These are phyloP conservation scores for Atrina japonica DNA, from an alignment of 2,888 invertebrate genomes.

Conservation along the genomic window DNA sequence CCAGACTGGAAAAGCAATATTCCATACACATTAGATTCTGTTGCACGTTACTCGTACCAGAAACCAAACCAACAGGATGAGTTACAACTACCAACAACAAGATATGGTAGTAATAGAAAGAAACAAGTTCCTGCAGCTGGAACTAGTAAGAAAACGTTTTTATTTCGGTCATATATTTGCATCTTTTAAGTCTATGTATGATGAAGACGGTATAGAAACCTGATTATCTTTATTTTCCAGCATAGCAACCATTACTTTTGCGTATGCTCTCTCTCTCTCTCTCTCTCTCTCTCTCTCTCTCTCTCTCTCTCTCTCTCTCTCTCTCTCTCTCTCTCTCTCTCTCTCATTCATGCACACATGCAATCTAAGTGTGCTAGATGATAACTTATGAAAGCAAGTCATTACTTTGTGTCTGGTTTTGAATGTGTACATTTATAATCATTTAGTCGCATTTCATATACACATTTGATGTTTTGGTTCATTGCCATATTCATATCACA, in stretches of 20 bases:
- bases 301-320: constrained; percentile 33
- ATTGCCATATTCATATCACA: too few relatives aligned
- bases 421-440: neutral
- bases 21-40: constrained; percentile 70
- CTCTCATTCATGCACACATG: too few relatives aligned
- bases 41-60: constrained; percentile 70
- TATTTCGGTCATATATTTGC: too few relatives aligned
- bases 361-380: too few relatives aligned
- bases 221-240: too few relatives aligned
- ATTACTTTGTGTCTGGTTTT: constrained; percentile 1
- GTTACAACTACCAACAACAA: constrained; percentile 60
- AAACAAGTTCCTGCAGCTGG: constrained; percentile 67
- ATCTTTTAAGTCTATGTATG: too few relatives aligned
- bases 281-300: constrained; percentile 22
- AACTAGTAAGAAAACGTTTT: constrained; percentile 65
- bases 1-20: constrained; percentile 72
- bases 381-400: neutral
- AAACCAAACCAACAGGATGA: constrained; percentile 58
- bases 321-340: constrained; percentile 25
- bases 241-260: too few relatives aligned
- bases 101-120: constrained; percentile 73
- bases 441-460: neutral
- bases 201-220: too few relatives aligned
- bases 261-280: neutral
- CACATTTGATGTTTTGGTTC: too few relatives aligned